phyloP scores from a whole-genome alignment of 2,113 vertebrate species.

The Manacus vitellinus region DNA sequence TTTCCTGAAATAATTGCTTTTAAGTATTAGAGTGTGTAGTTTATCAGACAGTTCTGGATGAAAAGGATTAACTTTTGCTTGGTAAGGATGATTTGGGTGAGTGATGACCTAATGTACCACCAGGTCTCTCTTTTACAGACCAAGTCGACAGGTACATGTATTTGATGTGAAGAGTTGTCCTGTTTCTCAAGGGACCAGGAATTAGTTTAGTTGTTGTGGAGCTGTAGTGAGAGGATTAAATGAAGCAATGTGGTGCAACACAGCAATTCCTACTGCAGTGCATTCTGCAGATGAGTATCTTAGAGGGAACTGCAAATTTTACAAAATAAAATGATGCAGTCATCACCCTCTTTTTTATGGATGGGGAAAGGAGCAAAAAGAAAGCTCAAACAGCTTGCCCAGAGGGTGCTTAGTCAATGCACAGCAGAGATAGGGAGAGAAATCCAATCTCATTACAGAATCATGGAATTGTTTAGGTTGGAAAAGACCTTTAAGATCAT shows the following conservation, averaged over 20 bases:
- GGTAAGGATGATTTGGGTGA: neutral
- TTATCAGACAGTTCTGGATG: neutral
- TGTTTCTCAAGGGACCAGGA: neutral
- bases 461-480: neutral
- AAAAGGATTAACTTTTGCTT: neutral
- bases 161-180: neutral
- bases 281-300: neutral
- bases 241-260: neutral
- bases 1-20: neutral
- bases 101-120: neutral
- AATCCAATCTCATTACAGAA: neutral
- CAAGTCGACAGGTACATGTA: neutral
- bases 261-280: neutral
- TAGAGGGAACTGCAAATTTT: neutral
- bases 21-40: neutral
- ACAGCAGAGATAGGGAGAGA: neutral
- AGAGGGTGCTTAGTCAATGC: slow-evolving; percentile 15
- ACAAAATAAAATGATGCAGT: neutral
- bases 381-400: neutral
- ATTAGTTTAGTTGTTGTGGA: neutral
- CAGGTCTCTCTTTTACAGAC: neutral
- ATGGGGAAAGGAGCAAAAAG: neutral
- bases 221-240: neutral
- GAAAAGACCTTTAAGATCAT: neutral
- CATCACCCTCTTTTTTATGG: neutral